Percentiles rank a stretch among this genome's conserved stretches.
phyloP scores from a whole-genome alignment of 1,140 invertebrate species.

The Homalodisca vitripennis region DNA sequence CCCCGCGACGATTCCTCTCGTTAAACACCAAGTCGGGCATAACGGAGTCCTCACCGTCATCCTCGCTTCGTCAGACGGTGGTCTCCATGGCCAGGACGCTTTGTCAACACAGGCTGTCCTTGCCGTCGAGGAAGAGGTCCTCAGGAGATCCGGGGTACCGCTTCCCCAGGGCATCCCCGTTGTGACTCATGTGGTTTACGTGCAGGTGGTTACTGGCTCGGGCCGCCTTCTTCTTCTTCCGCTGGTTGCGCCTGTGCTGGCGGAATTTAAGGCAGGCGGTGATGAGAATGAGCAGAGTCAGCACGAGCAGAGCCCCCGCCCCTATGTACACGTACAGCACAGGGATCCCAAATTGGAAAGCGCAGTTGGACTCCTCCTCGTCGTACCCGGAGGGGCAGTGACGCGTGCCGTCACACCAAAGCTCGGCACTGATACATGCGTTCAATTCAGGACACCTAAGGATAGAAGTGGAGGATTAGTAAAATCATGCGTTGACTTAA shows the following conservation, averaged over 20 bases:
- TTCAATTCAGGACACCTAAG: conserved; percentile 82
- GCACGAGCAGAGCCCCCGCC: conserved; percentile 55
- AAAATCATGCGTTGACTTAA: too few relatives aligned
- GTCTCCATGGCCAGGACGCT: conserved; percentile 61
- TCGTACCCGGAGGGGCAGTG: conserved; percentile 75
- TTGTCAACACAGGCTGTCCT: conserved; percentile 73
- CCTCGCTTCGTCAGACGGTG: conserved; percentile 52
- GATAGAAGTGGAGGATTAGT: too few relatives aligned
- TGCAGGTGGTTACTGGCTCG: conserved; percentile 54
- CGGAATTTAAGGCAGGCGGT: conserved; percentile 64
- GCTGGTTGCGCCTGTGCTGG: conserved; percentile 55
- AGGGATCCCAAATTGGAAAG: conserved; percentile 65
- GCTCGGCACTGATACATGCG: conserved; percentile 67
- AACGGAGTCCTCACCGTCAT: conserved; percentile 18
- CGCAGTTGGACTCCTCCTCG: conserved; percentile 69
- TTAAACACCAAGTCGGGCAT: conserved; percentile 13
- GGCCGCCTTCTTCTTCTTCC: conserved; percentile 39
- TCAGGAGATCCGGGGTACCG: conserved; percentile 44
- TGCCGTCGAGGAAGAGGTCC: conserved; percentile 63
- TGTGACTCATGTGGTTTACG: conserved; percentile 55
- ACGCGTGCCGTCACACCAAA: conserved; percentile 70
- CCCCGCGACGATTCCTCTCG: background rate
- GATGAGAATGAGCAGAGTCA: conserved; percentile 55
- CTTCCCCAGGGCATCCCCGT: conserved; percentile 43
- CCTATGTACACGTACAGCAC: conserved; percentile 62